phyloP scores from a whole-genome alignment of 2,888 invertebrate species.

The Caenorhabditis imperialis region DNA sequence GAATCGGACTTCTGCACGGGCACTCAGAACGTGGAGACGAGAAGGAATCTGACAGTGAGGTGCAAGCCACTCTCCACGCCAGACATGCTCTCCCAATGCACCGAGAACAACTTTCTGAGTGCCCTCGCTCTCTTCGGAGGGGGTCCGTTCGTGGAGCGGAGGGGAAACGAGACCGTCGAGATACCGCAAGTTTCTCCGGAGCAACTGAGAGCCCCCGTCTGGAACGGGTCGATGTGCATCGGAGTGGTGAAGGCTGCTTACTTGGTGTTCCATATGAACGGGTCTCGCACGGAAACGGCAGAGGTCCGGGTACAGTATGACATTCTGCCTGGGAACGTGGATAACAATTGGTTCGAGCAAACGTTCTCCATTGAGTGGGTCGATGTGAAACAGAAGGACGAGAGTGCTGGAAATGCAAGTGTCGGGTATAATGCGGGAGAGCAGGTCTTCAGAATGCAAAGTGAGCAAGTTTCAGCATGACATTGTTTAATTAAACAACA shows the following conservation, averaged over 20 bases:
- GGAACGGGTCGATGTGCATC: conserved; percentile 27
- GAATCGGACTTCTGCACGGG: conserved; percentile 35
- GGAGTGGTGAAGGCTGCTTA: conserved; percentile 13
- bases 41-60: conserved; percentile 20
- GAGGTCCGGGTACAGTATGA: conserved; percentile 6
- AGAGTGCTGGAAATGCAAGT: too few relatives aligned
- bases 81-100: conserved; percentile 23
- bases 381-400: background rate
- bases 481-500: background rate
- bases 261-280: conserved; percentile 18
- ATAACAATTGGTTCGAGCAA: conserved; percentile 36
- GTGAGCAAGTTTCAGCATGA: background rate
- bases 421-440: conserved; percentile 28
- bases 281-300: background rate
- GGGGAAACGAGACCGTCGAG: conserved; percentile 3
- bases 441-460: conserved; percentile 12
- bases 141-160: conserved; percentile 13
- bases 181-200: background rate
- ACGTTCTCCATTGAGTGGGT: conserved; percentile 10
- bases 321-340: conserved; percentile 27
- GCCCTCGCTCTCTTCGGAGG: conserved; percentile 23
- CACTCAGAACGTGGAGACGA: conserved; percentile 16
- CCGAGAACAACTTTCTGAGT: conserved; percentile 27
- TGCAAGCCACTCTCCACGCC: conserved; percentile 19
- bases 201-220: conserved; percentile 25